phyloP scores from a whole-genome alignment of 2,113 vertebrate species.

The Hippotragus niger region DNA sequence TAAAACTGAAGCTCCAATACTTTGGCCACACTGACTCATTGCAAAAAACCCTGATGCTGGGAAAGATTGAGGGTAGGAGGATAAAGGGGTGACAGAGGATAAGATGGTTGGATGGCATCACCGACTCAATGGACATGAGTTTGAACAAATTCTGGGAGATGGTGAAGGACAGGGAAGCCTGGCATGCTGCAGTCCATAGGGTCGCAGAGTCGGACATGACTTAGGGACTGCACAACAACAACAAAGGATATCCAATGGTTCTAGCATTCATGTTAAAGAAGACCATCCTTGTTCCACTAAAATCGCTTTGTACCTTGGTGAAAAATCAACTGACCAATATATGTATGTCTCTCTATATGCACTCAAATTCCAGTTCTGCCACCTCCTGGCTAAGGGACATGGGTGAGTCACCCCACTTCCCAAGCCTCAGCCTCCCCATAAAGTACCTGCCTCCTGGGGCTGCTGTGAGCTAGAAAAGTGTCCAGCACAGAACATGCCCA shows the following conservation, averaged over 20 bases:
- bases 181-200: neutral
- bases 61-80: neutral
- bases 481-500: accelerated
- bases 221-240: neutral
- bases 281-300: neutral
- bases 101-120: neutral
- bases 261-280: neutral
- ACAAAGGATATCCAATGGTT: neutral
- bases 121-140: neutral
- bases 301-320: neutral
- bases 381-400: neutral
- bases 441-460: neutral
- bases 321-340: neutral
- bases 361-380: neutral
- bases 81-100: neutral
- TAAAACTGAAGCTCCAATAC: neutral
- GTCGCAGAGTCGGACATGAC: neutral
- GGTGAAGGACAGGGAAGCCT: neutral
- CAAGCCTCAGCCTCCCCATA: neutral
- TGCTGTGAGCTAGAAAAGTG: neutral
- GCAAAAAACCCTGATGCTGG: neutral
- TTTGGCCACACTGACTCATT: neutral
- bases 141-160: neutral
- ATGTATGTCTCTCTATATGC: neutral
- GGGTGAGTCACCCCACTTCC: neutral